phyloP scores from a whole-genome alignment of 2,888 invertebrate genomes.

The Agriopis leucophaearia region DNA sequence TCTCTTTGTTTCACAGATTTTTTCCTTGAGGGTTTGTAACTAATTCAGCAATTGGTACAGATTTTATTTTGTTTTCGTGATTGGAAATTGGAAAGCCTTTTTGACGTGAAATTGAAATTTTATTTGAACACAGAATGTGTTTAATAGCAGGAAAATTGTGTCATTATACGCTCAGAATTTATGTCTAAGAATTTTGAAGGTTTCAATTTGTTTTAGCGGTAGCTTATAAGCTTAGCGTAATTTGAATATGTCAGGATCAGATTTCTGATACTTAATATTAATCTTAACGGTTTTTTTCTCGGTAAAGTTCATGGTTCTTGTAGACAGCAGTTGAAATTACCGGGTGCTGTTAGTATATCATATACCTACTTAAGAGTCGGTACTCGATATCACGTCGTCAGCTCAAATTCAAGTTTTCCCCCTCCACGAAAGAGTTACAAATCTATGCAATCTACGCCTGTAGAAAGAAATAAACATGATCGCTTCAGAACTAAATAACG shows the following conservation, averaged over 20 bases:
- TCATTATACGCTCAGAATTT: not conserved
- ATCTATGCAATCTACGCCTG: too few relatives aligned
- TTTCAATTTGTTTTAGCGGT: not conserved
- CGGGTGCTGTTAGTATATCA: too few relatives aligned
- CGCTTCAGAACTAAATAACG: too few relatives aligned
- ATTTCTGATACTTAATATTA: too few relatives aligned
- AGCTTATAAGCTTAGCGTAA: not conserved
- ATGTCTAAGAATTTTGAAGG: not conserved
- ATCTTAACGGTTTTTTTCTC: too few relatives aligned
- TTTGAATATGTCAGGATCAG: not conserved
- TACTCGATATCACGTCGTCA: too few relatives aligned
- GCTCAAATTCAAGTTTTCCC: too few relatives aligned
- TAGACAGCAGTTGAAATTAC: too few relatives aligned
- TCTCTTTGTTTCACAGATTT: slow-evolving; percentile 43
- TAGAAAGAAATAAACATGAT: too few relatives aligned
- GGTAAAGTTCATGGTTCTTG: too few relatives aligned
- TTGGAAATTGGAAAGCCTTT: slow-evolving; percentile 4
- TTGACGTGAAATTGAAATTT: slow-evolving; percentile 3
- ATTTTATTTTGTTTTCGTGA: slow-evolving; percentile 22
- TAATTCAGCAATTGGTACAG: slow-evolving; percentile 24
- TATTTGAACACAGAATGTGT: not conserved
- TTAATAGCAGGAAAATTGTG: not conserved
- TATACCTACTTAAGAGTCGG: too few relatives aligned
- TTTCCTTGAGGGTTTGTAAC: slow-evolving; percentile 36
- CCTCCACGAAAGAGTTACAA: too few relatives aligned